Percentiles rank a stretch among this genome's conserved stretches.
Conservation (phyloP, 2,113 vertebrate genomes). For the Enhydra lutris region DNA sequence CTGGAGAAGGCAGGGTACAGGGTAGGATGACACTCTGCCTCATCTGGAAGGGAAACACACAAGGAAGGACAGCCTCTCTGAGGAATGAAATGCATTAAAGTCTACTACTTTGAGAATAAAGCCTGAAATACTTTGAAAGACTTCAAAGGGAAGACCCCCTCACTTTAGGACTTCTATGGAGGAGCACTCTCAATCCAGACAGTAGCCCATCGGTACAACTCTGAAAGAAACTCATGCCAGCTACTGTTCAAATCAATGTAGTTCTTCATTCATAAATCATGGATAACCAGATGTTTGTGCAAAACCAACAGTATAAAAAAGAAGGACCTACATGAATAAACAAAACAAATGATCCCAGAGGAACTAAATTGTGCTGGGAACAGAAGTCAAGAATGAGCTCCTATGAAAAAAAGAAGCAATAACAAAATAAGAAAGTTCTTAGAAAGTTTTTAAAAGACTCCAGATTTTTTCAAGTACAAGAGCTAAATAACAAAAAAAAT, state of each 20-base stretch:
- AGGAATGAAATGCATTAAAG: background rate
- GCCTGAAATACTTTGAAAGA: background rate
- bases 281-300: background rate
- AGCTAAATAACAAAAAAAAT: background rate
- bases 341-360: background rate
- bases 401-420: background rate
- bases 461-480: background rate
- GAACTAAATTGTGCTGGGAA: background rate
- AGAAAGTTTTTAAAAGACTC: background rate
- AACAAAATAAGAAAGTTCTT: background rate
- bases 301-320: background rate
- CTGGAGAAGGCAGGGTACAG: background rate
- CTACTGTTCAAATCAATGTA: background rate
- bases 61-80: background rate
- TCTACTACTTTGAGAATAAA: background rate
- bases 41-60: background rate
- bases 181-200: background rate
- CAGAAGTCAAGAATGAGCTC: background rate
- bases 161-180: background rate
- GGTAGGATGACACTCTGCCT: background rate
- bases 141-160: background rate
- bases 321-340: background rate
- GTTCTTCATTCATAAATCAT: background rate
- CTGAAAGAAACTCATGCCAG: background rate
- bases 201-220: background rate